A percentile compares a stretch with the other conserved stretches of the same genome.
Conservation (phyloP, 2,113 vertebrate genomes). For the Neolamprologus falcicula region DNA sequence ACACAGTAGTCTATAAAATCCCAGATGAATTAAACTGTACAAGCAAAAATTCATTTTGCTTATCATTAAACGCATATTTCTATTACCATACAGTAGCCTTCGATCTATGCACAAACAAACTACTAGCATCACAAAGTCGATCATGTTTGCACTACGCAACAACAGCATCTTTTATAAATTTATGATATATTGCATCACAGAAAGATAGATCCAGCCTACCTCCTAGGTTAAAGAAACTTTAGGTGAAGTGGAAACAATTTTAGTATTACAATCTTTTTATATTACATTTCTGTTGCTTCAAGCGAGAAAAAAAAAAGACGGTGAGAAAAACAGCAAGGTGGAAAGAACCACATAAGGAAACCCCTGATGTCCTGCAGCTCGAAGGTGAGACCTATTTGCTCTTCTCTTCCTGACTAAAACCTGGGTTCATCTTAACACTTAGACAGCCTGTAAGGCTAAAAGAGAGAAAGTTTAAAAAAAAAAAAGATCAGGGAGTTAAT, state of each 20-base stretch:
- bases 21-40: not conserved
- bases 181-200: not conserved
- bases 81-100: not conserved
- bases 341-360: not conserved
- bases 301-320: not conserved
- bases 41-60: not conserved
- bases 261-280: not conserved
- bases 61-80: not conserved
- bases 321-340: not conserved
- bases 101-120: not conserved
- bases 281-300: not conserved
- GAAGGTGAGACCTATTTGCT: not conserved
- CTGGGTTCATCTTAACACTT: not conserved
- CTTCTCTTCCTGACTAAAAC: not conserved
- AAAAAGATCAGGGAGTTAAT: constrained; percentile 38
- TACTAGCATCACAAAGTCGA: not conserved
- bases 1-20: not conserved
- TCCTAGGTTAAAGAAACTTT: constrained; percentile 48
- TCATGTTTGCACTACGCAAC: not conserved
- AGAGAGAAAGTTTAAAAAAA: not conserved
- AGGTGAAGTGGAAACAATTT: constrained; percentile 47
- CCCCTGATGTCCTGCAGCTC: not conserved
- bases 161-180: not conserved
- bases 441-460: not conserved
- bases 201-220: constrained; percentile 28